Conservation (phyloP, 2,113 vertebrate species). For the Athene noctua region DNA sequence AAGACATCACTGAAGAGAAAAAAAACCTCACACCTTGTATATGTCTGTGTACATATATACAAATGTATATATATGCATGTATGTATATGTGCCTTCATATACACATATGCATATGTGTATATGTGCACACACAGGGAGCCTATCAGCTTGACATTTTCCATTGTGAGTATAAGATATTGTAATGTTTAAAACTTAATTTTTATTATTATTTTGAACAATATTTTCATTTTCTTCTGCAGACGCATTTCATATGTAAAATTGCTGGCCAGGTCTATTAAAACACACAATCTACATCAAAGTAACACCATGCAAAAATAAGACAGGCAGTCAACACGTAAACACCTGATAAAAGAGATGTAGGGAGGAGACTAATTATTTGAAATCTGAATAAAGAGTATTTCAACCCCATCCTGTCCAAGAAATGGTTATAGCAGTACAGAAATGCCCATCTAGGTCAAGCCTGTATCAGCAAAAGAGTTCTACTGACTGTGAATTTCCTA, state of each 20-base stretch:
- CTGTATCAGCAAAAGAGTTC: not conserved
- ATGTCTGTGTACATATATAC: not conserved
- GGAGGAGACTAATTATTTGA: not conserved
- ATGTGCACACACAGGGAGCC: not conserved
- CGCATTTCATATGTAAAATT: not conserved
- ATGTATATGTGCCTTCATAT: rapidly evolving
- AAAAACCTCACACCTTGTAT: rapidly evolving
- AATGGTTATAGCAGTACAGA: not conserved
- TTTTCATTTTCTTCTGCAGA: not conserved
- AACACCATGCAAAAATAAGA: not conserved
- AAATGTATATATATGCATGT: no score
- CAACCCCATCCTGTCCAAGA: not conserved
- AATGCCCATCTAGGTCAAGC: not conserved
- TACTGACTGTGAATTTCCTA: not conserved
- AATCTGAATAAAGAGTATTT: not conserved
- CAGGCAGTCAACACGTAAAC: not conserved
- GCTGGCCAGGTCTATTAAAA: not conserved
- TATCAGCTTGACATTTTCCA: not conserved
- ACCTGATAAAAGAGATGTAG: not conserved
- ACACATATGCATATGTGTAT: not conserved
- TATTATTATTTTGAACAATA: not conserved
- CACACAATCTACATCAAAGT: not conserved
- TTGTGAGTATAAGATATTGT: not conserved
- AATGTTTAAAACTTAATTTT: not conserved
- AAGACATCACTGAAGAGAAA: not conserved